Evolutionary conservation across 1,140 invertebrate genomes (phyloP).

Genomic region (Reticulitermes speratus): DNA sequence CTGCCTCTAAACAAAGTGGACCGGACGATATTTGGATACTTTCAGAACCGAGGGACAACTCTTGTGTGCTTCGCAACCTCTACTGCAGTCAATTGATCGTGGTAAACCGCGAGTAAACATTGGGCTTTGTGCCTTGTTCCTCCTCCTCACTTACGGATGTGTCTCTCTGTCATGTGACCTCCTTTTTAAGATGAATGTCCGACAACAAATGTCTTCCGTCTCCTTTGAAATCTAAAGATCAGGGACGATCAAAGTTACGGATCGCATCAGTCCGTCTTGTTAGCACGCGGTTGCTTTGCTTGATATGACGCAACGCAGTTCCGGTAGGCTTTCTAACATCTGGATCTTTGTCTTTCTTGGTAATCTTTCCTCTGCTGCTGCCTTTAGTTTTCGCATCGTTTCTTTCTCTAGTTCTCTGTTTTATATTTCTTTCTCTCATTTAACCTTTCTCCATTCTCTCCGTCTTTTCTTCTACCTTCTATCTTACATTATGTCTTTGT

Average conservation of each 20-base stretch:
- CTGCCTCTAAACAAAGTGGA: neutral
- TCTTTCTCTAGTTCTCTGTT: too few relatives aligned
- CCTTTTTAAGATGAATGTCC: neutral
- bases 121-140: neutral
- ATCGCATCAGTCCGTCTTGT: too few relatives aligned
- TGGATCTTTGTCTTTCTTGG: too few relatives aligned
- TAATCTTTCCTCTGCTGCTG: too few relatives aligned
- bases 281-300: too few relatives aligned
- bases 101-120: slow-evolving; percentile 4
- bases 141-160: neutral
- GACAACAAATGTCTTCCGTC: neutral
- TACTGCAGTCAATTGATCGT: slow-evolving; percentile 10
- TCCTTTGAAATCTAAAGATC: neutral
- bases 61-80: neutral
- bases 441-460: too few relatives aligned
- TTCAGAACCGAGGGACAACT: neutral
- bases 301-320: too few relatives aligned
- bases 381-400: too few relatives aligned
- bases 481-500: too few relatives aligned
- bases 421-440: too few relatives aligned
- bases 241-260: neutral
- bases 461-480: too few relatives aligned
- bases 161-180: neutral
- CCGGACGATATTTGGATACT: neutral
- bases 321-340: too few relatives aligned